These are phyloP conservation scores for Chloropsis hardwickii DNA, from an alignment of 2,113 vertebrate genomes.

Conservation along the genomic window DNA sequence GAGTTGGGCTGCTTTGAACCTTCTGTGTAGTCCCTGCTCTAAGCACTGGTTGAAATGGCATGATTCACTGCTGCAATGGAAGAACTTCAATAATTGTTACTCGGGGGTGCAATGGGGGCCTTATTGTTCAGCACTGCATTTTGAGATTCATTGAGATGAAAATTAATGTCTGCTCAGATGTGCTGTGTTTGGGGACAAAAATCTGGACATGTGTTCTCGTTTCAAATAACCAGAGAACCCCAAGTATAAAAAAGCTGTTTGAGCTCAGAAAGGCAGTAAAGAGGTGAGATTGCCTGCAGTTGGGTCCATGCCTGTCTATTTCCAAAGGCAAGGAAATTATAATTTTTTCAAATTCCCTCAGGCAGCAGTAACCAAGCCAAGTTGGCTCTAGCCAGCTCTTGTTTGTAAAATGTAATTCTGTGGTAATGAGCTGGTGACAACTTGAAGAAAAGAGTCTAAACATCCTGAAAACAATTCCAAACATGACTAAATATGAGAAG, in stretches of 20 bases:
- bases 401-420: conserved; percentile 74
- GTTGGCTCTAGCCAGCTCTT: conserved; percentile 61
- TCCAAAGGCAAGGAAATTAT: conserved; percentile 60
- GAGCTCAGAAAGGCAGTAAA: not conserved
- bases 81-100: not conserved
- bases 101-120: not conserved
- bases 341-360: conserved; percentile 63
- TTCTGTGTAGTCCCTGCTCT: not conserved
- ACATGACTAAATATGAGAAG: conserved; percentile 54
- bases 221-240: not conserved
- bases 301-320: conserved; percentile 35
- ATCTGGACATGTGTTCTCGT: not conserved
- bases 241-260: not conserved
- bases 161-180: not conserved
- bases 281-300: not conserved
- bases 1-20: not conserved
- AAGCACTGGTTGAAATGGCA: not conserved
- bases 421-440: conserved; percentile 75
- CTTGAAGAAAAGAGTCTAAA: conserved; percentile 68
- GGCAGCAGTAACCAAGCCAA: conserved; percentile 62
- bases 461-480: conserved; percentile 68
- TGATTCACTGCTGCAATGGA: not conserved
- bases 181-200: not conserved
- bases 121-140: not conserved
- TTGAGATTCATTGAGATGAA: not conserved